Evolutionary conservation across 1,140 invertebrate genomes (phyloP), one percentile per base, ranked within the genome.

Genomic region (Drosophila nasuta): DNA sequence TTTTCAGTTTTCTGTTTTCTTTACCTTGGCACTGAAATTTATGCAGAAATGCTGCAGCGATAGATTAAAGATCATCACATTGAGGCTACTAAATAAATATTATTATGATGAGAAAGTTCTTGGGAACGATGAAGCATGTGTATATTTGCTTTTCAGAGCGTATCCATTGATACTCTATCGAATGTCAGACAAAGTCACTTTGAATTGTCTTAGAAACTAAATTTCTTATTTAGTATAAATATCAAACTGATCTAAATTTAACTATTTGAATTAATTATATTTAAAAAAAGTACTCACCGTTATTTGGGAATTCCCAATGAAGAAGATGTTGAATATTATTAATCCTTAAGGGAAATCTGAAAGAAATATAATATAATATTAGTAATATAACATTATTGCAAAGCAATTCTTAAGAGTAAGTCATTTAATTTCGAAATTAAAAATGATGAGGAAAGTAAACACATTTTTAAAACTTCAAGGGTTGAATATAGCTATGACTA

Each of bases 1-100:
- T 54, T 7, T 54, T n/a, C n/a, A 28, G 1, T 30, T 8, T 13
- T 54, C 58, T 33, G 5, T 13, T 54, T 56, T 33, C 30, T 17
- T 56, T 46, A 51, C 67, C 67, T 70, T 70, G 67, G 49, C 67
- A 62, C 48, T 70, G 58, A 70, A 43, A 54, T 11, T 35, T 60
- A 41, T 38, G 33, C 54, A 41, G 15, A 67, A 15, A 58, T 35
- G 10, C 17, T 13, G 64, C 64, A 57, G 7, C 33, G 7, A 38
- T 58, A 58, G 45, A 20, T 38, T 15, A 33, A 35, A 49, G 48
- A 49, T 49, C 17, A 25, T 49, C 48, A 5, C 48, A 25, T 10
- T 52, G 25, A 28, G 41, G 13, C 11, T 43, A 13, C 41, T 43
- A 43, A 43, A 43, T 13, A 43, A 43, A 43, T 43, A 43, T 43